Conservation (phyloP, 2,888 invertebrate genomes). For the Amblyjoppa fuscipennis region DNA sequence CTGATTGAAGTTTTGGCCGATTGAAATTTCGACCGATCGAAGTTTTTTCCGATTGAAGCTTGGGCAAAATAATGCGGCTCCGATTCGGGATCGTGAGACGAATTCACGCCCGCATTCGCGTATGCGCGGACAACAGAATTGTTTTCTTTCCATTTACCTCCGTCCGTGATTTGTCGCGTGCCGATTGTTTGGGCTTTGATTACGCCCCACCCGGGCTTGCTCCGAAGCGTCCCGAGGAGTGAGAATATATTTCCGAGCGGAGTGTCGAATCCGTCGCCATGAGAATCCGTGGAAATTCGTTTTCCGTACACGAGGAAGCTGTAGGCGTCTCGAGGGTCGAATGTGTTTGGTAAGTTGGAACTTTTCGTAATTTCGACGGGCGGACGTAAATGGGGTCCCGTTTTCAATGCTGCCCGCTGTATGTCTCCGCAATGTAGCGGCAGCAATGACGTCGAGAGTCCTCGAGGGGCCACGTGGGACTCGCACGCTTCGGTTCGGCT, state of each 20-base stretch:
- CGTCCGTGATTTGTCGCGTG: constrained; percentile 58
- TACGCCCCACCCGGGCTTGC: neutral
- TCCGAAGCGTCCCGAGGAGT: constrained; percentile 5
- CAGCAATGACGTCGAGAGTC: constrained; percentile 79
- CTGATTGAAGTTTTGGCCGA: too few relatives aligned
- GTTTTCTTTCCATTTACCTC: constrained; percentile 64
- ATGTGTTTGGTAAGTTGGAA: constrained; percentile 31
- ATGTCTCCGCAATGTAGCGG: constrained; percentile 67
- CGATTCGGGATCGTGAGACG: constrained; percentile 33
- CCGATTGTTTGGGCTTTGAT: constrained; percentile 53
- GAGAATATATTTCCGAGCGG: constrained; percentile 26
- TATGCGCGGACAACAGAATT: neutral
- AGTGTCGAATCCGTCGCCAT: constrained; percentile 24
- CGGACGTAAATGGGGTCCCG: constrained; percentile 46
- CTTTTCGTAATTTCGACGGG: constrained; percentile 62
- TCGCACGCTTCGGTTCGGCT: constrained; percentile 70
- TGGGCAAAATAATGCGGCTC: neutral
- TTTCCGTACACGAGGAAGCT: constrained; percentile 6
- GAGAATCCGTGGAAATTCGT: constrained; percentile 27
- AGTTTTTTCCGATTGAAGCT: too few relatives aligned
- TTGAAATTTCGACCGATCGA: too few relatives aligned
- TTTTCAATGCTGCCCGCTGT: constrained; percentile 12
- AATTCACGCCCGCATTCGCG: neutral
- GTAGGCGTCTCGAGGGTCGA: neutral
- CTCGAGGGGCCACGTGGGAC: constrained; percentile 81